Conservation (phyloP, 2,113 vertebrate genomes). For the Brienomyrus longianalis region DNA sequence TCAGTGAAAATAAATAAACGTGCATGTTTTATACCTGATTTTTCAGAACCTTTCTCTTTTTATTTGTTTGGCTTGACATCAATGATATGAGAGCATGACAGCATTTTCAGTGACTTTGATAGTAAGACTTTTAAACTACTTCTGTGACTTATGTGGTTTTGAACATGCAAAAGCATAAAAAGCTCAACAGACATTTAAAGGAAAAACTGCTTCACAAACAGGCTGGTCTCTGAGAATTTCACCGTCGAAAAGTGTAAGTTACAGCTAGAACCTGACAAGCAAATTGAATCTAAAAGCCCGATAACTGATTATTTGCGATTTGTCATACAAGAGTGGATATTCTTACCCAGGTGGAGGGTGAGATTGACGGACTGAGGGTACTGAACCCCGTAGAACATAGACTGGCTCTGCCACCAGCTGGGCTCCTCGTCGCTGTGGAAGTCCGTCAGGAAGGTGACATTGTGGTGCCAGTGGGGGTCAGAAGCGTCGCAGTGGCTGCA, state of each 20-base stretch:
- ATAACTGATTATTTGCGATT: not conserved
- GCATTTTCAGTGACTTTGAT: conserved; percentile 26
- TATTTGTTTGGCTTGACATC: not conserved
- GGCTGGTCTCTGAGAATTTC: not conserved
- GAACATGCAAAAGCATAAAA: conserved; percentile 23
- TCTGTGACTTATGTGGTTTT: conserved; percentile 31
- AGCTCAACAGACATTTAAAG: conserved; percentile 21
- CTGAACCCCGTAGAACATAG: conserved; percentile 84
- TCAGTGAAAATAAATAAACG: not conserved
- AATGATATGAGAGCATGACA: not conserved
- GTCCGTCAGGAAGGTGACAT: conserved; percentile 76
- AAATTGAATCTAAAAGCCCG: not conserved
- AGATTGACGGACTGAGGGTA: conserved; percentile 80
- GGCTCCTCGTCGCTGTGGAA: conserved; percentile 83
- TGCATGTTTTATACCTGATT: not conserved
- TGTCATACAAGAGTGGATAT: not conserved
- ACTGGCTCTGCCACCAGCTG: conserved; percentile 97
- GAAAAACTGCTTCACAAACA: conserved; percentile 35
- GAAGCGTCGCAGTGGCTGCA: conserved; percentile 72
- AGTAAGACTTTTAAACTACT: conserved; percentile 22
- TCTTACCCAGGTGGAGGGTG: conserved; percentile 81
- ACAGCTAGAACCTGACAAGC: not conserved
- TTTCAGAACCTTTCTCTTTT: not conserved
- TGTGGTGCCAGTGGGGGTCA: conserved; percentile 63
- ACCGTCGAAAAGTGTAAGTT: not conserved